Base-by-base conservation (phyloP, 2,888 invertebrate genomes). In the Anagyrus pseudococci region DNA sequence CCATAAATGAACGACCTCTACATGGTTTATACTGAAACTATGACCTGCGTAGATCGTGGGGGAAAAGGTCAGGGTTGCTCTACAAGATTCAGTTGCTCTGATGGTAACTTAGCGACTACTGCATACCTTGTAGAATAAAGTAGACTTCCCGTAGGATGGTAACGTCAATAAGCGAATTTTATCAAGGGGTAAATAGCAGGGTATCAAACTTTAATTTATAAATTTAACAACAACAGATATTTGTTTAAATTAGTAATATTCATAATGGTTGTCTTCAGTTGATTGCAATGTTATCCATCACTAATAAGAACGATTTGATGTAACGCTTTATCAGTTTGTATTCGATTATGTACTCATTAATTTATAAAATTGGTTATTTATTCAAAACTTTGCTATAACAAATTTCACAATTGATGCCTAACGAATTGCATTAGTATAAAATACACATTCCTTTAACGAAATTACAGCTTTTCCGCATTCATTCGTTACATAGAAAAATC, bases 41-140 rank as follows among this genome's bases (percentile, higher is more conserved):
- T 17, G 40, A 8, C 8, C 19, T 4, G 6, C 7, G 17, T 15
- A 15, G 40, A 15, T 48, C 40, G n/a, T 17, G 0, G 15, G n/a
- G 23, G 19, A 15, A 19, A 43, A 22, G 2, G 20, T 13, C 20
- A 17, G n/a, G 10, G 23, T 7, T 53, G 29, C 15, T 15, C 10
- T 17, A 43, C 13, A 44, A 1, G 20, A 15, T 10, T 13, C n/a
- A 4, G 7, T 17, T 25, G 17, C 57, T 62, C 57, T 15, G 47
- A 23, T 33, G 62, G 52, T 62, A 62, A 62, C 41, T 62, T 62
- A 57, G 23, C 61, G 13, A 40, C 48, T 41, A 46, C 13, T 50
- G 29, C 17, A 29, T 49, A 13, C 25, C 25, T 57, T 2, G 33
- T 37, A 37, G 33, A 37, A 49, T 20, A 20, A 46, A 26, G n/a